A percentile compares a stretch with the other conserved stretches of the same genome.
phyloP scores from a whole-genome alignment of 2,797 vertebrate genomes.

The Setipinna tenuifilis region DNA sequence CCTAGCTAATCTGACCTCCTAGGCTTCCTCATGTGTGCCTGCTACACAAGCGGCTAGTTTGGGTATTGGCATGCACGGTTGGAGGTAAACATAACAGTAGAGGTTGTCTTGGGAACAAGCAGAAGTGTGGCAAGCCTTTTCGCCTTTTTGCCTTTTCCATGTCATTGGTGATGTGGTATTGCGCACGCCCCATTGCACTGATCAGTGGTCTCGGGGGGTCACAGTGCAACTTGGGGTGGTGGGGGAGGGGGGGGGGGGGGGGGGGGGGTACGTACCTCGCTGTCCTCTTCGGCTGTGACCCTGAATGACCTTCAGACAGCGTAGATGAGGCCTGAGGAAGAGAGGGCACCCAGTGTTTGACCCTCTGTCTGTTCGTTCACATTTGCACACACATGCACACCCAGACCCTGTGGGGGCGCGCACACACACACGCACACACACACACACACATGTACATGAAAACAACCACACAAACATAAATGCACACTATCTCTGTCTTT shows the following conservation, averaged over 20 bases:
- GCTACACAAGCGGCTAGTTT: no score
- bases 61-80: no score
- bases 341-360: background rate
- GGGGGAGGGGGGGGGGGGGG: background rate
- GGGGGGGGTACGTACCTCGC: background rate
- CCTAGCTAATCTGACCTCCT: no score
- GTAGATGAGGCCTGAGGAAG: background rate
- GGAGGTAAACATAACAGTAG: no score
- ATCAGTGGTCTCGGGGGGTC: background rate
- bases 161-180: background rate
- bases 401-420: no score
- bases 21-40: no score
- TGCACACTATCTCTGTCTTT: no score
- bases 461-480: background rate
- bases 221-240: background rate
- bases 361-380: background rate
- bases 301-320: background rate
- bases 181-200: background rate
- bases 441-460: background rate
- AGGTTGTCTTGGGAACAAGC: background rate
- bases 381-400: no score
- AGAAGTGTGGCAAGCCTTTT: background rate
- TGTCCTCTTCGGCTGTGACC: no score
- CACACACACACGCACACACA: background rate
- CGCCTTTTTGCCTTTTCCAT: background rate